These are phyloP conservation scores for Poecilia picta DNA, from an alignment of 2,797 vertebrate species.

Conservation along the genomic window DNA sequence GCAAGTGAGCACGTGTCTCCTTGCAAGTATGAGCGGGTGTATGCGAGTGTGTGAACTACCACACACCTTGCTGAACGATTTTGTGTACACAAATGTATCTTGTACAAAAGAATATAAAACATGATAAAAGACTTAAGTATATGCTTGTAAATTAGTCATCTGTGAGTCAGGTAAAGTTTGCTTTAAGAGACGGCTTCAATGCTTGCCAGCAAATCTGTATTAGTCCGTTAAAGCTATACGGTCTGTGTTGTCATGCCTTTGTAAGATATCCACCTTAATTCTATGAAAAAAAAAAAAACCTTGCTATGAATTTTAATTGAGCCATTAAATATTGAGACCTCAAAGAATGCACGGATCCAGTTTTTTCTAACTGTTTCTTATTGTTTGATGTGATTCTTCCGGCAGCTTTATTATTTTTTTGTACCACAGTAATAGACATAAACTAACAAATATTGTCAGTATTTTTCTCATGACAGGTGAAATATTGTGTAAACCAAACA, in stretches of 20 bases:
- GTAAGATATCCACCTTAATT: slow-evolving; percentile 87
- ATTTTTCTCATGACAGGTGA: slow-evolving; percentile 31
- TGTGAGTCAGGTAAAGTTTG: slow-evolving; percentile 83
- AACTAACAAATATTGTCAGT: slow-evolving; percentile 10
- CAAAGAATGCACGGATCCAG: slow-evolving; percentile 60
- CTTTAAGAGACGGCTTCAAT: slow-evolving; percentile 86
- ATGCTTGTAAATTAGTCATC: slow-evolving; percentile 90
- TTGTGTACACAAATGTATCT: slow-evolving; percentile 85
- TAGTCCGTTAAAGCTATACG: slow-evolving; percentile 82
- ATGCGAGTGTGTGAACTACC: slow-evolving; percentile 72
- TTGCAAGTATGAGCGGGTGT: slow-evolving; percentile 50
- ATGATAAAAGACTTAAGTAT: slow-evolving; percentile 90
- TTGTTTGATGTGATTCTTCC: neutral
- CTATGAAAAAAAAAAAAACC: slow-evolving; percentile 76
- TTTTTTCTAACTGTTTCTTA: slow-evolving; percentile 40
- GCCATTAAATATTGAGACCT: slow-evolving; percentile 86
- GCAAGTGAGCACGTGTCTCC: slow-evolving; percentile 39
- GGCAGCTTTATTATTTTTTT: neutral
- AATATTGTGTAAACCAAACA: slow-evolving; percentile 34
- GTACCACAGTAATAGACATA: slow-evolving; percentile 20
- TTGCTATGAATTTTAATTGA: slow-evolving; percentile 85
- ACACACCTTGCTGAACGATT: slow-evolving; percentile 76
- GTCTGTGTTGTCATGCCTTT: slow-evolving; percentile 88
- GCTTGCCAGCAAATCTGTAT: slow-evolving; percentile 88
- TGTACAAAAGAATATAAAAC: slow-evolving; percentile 83